phyloP scores from a whole-genome alignment of 2,888 invertebrate genomes.

The Elysia crispata region DNA sequence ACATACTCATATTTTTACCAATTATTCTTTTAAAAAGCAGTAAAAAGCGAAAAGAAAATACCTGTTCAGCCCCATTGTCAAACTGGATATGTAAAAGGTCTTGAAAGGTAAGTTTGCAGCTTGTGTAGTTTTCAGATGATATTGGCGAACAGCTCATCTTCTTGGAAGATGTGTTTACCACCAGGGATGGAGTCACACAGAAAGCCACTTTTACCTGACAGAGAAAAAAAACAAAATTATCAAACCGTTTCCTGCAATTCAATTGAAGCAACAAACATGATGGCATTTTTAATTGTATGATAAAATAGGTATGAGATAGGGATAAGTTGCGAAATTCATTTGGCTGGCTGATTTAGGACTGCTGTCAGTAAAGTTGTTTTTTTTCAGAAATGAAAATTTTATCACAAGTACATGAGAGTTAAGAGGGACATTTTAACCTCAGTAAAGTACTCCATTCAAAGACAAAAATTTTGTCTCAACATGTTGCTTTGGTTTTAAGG shows the following conservation, averaged over 20 bases:
- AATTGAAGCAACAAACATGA: no score
- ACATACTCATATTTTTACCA: no score
- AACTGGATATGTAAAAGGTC: conserved; percentile 69
- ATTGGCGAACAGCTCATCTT: conserved; percentile 29
- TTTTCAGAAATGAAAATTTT: no score
- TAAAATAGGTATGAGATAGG: no score
- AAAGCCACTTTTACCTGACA: conserved; percentile 72
- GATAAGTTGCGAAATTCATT: no score
- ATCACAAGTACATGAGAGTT: no score
- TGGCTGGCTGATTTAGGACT: not conserved
- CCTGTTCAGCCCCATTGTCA: conserved; percentile 71
- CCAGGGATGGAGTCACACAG: conserved; percentile 60
- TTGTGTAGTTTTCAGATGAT: not conserved
- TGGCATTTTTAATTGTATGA: no score
- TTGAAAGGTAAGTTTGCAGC: conserved; percentile 56
- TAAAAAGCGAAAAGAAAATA: conserved; percentile 43
- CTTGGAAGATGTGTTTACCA: conserved; percentile 55
- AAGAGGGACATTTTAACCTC: no score
- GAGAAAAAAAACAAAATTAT: not conserved
- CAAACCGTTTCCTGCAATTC: no score
- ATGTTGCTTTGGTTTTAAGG: not conserved
- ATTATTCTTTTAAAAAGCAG: not conserved
- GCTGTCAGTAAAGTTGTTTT: no score
- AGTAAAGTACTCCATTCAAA: no score
- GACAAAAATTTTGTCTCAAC: not conserved